phyloP scores from a whole-genome alignment of 1,140 invertebrate species.

The Drosophila setifemur region DNA sequence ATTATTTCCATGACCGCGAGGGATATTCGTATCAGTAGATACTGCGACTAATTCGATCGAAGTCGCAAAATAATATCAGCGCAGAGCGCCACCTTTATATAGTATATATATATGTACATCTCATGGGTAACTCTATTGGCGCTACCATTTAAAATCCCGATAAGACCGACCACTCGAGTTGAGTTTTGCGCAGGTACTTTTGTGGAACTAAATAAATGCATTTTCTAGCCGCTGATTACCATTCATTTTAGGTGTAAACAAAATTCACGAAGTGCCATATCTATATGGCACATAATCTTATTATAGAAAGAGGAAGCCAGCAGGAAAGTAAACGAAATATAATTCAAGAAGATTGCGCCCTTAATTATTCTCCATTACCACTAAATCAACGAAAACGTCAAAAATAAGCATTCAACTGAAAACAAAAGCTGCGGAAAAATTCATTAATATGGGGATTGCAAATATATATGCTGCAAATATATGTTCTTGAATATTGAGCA shows the following conservation, averaged over 20 bases:
- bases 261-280: slow-evolving; percentile 8
- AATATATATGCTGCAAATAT: neutral
- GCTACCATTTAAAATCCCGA: slow-evolving; percentile 6
- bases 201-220: slow-evolving; percentile 17
- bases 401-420: no score
- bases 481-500: slow-evolving; percentile 34
- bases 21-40: slow-evolving; percentile 3
- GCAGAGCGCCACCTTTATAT: slow-evolving; percentile 19
- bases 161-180: slow-evolving; percentile 5
- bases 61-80: slow-evolving; percentile 40
- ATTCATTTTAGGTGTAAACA: neutral
- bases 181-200: neutral
- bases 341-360: slow-evolving; percentile 30
- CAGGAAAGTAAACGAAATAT: slow-evolving; percentile 1
- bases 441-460: slow-evolving; percentile 27
- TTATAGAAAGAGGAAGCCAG: slow-evolving; percentile 35
- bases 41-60: slow-evolving; percentile 15
- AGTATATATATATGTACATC: neutral
- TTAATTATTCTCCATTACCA: slow-evolving; percentile 20
- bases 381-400: slow-evolving; percentile 29
- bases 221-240: neutral
- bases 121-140: slow-evolving; percentile 11
- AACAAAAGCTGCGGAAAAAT: slow-evolving; percentile 11
- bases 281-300: slow-evolving; percentile 9
- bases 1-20: no score